Base-by-base conservation (phyloP, 23 tunicate genomes). In the Trididemnum nubilum region DNA sequence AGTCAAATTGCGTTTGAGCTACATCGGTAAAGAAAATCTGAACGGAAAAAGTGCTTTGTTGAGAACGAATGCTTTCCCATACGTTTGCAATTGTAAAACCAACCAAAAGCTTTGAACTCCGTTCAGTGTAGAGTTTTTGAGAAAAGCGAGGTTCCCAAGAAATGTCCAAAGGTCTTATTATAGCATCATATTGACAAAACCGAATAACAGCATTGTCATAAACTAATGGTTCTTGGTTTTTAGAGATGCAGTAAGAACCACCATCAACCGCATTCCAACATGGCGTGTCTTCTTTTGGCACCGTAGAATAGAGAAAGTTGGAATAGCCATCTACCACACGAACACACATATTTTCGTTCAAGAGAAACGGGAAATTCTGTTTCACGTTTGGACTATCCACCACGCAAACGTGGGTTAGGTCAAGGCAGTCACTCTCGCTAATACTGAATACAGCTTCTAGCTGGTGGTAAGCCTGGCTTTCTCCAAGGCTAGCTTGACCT, bases 81-180 rank as follows among this genome's bases (percentile, higher is more conserved):
- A 33, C 26, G 67, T 77, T 77, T 1, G 36, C 66, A 5, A 77
- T 25, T 4, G 81, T 25, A 32, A 36, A 35, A 77, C 54, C 54
- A 21, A 77, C 40, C 67, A 57, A 7, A 7, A 77, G 23, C 26
- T 52, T 36, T 2, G 37, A 28, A 9, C 31, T 38, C 12, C 19
- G 12, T 32, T 2, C 24, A 18, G 24, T 5, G 54, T 52, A 77
- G 2, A 77, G 36, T 54, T 77, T 77, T 34, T 29, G 4, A 24
- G 67, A 52, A n/a, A 2, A 27, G 3, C 2, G 29, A 5, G 81
- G 81, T 9, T 30, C 54, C 81, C 81, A 77, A 9, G 26, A n/a
- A 77, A 77, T 25, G 27, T 21, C 39, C 18, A 12, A 21, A 3
- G 67, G 67, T 24, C 26, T 61, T 22, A 61, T 61, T 21, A 12